These are phyloP conservation scores for Ptyas mucosa DNA, from an alignment of 2,113 vertebrate species.

Conservation along the genomic window DNA sequence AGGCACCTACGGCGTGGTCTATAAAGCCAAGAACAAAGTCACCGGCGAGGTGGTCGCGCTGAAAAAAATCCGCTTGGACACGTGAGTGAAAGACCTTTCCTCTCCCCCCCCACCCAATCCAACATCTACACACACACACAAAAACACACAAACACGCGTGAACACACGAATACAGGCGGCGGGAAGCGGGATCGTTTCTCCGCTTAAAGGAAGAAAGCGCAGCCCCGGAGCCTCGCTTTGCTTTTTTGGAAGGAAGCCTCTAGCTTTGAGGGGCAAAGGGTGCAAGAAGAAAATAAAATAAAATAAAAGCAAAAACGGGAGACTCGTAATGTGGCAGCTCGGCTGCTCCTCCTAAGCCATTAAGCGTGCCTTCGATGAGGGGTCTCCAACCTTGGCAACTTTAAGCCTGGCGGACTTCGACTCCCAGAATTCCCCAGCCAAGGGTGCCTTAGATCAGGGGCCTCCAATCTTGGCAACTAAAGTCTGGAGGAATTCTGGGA, in stretches of 20 bases:
- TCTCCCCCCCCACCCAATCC: background rate
- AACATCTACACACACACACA: background rate
- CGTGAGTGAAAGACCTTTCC: constrained; percentile 73
- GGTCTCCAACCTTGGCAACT: too few relatives aligned
- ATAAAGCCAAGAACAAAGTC: constrained; percentile 89
- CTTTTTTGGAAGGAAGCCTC: background rate
- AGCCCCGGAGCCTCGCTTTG: background rate
- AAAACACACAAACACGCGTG: background rate
- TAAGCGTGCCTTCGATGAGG: background rate
- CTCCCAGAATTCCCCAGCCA: too few relatives aligned
- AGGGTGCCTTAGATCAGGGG: too few relatives aligned
- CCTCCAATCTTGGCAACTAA: too few relatives aligned
- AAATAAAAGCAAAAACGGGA: background rate
- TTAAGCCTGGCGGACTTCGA: too few relatives aligned
- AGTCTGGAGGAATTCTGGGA: too few relatives aligned
- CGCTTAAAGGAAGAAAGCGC: background rate
- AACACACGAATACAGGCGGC: background rate
- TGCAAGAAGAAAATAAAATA: background rate
- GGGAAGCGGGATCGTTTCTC: background rate
- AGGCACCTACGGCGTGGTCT: constrained; percentile 92
- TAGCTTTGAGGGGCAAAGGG: background rate
- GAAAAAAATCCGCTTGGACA: constrained; percentile 92
- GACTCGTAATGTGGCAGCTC: background rate
- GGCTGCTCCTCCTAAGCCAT: background rate
- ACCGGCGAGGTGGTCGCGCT: constrained; percentile 92